Percentiles rank a stretch among this genome's conserved stretches.
Evolutionary conservation across 2,113 vertebrate genomes (phyloP).

Genomic region (Rhinogobius similis): DNA sequence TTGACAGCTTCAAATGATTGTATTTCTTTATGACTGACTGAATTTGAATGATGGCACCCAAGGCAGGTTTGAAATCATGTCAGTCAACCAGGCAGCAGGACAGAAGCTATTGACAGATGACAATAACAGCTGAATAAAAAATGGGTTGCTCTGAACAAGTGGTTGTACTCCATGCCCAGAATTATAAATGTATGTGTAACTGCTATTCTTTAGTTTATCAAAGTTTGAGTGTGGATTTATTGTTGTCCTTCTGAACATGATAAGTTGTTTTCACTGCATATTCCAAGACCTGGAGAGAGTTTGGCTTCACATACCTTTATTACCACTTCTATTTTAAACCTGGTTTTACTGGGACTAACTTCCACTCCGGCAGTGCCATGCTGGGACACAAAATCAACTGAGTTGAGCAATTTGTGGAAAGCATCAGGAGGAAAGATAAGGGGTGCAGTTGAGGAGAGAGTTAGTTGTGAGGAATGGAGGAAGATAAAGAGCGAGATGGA

Average conservation of each 20-base stretch:
- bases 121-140: not conserved
- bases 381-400: conserved; percentile 23
- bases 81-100: not conserved
- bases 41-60: not conserved
- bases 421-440: conserved; percentile 33
- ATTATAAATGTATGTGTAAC: not conserved
- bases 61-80: not conserved
- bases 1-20: not conserved
- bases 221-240: not conserved
- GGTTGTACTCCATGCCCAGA: not conserved
- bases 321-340: conserved; percentile 32
- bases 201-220: not conserved
- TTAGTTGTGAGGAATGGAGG: conserved; percentile 17
- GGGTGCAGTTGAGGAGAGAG: conserved; percentile 20
- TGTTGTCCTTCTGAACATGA: not conserved
- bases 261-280: not conserved
- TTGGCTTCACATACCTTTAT: conserved; percentile 12
- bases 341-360: conserved; percentile 28
- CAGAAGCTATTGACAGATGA: not conserved
- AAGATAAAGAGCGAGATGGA: conserved; percentile 39
- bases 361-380: conserved; percentile 14
- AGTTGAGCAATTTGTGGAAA: conserved; percentile 38
- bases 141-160: not conserved
- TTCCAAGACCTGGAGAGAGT: conserved; percentile 5
- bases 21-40: not conserved